A percentile compares a stretch with the other conserved stretches of the same genome.
Evolutionary conservation across 2,113 vertebrate genomes (phyloP).

Genomic region (Antechinus flavipes): DNA sequence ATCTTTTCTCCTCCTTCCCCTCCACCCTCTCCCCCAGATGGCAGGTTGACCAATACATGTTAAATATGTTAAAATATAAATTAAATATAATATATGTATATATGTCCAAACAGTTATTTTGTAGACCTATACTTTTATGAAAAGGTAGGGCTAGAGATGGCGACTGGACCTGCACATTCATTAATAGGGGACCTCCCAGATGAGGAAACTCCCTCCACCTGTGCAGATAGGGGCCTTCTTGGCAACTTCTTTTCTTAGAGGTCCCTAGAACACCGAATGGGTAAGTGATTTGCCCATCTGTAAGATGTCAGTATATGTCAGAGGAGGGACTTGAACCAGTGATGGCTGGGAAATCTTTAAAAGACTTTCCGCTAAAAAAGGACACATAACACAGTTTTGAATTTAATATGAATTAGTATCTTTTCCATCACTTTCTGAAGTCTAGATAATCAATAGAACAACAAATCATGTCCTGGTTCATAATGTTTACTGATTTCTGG

Average conservation of each 20-base stretch:
- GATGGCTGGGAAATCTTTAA: neutral
- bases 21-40: too few species aligned
- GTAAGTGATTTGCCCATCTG: neutral
- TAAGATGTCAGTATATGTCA: neutral
- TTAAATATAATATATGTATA: too few species aligned
- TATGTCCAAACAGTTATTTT: too few species aligned
- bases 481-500: neutral
- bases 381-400: neutral
- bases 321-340: neutral
- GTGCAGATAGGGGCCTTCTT: neutral
- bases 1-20: too few species aligned
- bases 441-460: neutral
- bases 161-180: neutral
- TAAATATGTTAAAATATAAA: too few species aligned
- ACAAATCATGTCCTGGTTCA: neutral
- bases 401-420: neutral
- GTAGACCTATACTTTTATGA: neutral
- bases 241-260: neutral
- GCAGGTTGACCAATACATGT: too few species aligned
- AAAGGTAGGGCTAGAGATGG: neutral
- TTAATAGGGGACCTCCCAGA: neutral
- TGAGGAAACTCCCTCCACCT: neutral
- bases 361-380: neutral
- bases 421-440: neutral
- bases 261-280: neutral